Evolutionary conservation across 2,113 vertebrate genomes (phyloP), one percentile per base, ranked within the genome.

Genomic region (Egretta garzetta): DNA sequence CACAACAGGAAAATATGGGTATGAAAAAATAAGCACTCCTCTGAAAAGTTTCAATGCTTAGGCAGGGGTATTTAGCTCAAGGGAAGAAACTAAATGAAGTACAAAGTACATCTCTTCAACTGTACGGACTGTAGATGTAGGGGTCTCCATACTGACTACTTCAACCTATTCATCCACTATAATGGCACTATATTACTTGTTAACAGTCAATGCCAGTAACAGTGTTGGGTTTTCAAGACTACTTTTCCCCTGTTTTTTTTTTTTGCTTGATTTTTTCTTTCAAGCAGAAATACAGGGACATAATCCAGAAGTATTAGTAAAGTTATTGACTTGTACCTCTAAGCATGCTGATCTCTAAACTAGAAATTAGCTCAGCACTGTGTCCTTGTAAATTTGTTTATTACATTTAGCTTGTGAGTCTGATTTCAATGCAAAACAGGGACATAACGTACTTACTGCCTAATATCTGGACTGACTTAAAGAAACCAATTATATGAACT

Each of bases 111-210:
- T 39, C 11, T 37, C 22, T 70, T 23, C 67, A 60, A 5, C n/a
- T 27, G 10, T 23, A 62, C 0, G 0, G 23, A 71, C 12, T 43
- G 33, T 16, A 55, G 19, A 74, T 0, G 1, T 4, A 49, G 18
- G 5, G 13, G 21, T 64, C 33, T 67, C 27, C 47, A 37, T n/a
- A 67, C 2, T 39, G 12, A 58, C 53, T 74, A 86, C 19, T 45
- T 91, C 52, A 71, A 58, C 19, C 14, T 45, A 32, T 41, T 63
- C 28, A 72, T 55, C 24, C 20, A 43, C 26, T 37, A 3, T 21
- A 59, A 11, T 2, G 4, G 18, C 12, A 86, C 9, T 56, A 3
- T 30, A 60, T 23, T 55, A 67, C 27, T 71, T 58, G 21, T 30
- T 50, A 81, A 71, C 16, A 58, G 37, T 24, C 35, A 88, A 41